phyloP scores from a whole-genome alignment of 2,797 vertebrate genomes.

The Malurus leucopterus region DNA sequence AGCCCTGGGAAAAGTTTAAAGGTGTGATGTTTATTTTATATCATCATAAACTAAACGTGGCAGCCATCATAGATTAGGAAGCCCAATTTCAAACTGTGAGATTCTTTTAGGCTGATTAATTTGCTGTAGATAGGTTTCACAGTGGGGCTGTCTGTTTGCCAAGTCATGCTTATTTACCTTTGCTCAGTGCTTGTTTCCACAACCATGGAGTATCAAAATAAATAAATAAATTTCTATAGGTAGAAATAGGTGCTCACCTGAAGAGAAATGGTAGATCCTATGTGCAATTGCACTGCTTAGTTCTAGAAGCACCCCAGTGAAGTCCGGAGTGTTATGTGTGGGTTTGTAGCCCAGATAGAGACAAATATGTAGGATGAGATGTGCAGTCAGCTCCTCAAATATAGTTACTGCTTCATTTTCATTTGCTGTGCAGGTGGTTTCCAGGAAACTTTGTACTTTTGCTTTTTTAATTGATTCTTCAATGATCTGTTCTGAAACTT shows the following conservation, averaged over 20 bases:
- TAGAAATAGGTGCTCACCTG: not conserved
- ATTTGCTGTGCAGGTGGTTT: not conserved
- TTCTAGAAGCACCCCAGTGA: not conserved
- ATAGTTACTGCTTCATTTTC: not conserved
- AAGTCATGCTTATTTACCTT: not conserved
- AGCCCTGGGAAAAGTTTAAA: constrained; percentile 26
- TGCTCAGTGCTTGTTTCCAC: not conserved
- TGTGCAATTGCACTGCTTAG: not conserved
- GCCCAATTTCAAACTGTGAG: not conserved
- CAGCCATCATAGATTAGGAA: constrained; percentile 6
- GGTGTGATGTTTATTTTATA: constrained; percentile 50
- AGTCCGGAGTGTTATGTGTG: not conserved
- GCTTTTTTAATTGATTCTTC: not conserved
- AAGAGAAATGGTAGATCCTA: not conserved
- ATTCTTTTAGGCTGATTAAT: constrained; percentile 12
- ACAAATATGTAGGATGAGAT: not conserved
- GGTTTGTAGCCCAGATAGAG: accelerated
- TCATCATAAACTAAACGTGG: not conserved
- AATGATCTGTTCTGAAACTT: not conserved
- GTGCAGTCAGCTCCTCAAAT: not conserved
- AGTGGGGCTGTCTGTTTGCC: not conserved
- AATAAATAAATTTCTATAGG: not conserved
- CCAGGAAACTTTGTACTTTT: not conserved
- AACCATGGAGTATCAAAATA: not conserved
- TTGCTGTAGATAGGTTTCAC: not conserved